Percentiles rank a stretch among this genome's conserved stretches.
phyloP scores from a whole-genome alignment of 2,888 invertebrate genomes.

The Axea sp. region DNA sequence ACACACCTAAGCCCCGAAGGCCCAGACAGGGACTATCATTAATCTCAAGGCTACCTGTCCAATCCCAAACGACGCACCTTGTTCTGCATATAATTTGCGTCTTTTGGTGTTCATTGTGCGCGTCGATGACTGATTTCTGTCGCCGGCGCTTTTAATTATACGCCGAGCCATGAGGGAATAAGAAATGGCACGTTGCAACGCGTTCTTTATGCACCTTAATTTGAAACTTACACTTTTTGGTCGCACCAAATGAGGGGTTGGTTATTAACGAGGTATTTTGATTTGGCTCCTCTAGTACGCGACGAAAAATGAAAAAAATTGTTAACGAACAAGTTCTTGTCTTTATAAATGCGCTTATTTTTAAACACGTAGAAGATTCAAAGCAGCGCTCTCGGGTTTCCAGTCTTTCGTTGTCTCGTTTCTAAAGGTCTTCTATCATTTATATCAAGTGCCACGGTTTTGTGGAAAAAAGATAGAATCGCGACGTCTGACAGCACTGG shows the following conservation, averaged over 20 bases:
- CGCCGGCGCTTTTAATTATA: slow-evolving; percentile 49
- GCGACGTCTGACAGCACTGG: too few relatives aligned
- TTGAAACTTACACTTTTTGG: slow-evolving; percentile 10
- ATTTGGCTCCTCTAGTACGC: too few relatives aligned
- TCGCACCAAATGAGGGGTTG: not conserved
- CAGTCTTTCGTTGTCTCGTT: too few relatives aligned
- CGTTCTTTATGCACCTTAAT: slow-evolving; percentile 40
- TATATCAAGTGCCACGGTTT: too few relatives aligned
- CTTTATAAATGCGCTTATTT: too few relatives aligned
- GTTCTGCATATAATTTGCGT: slow-evolving; percentile 59
- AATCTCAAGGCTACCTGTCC: slow-evolving; percentile 67
- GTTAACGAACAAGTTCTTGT: too few relatives aligned
- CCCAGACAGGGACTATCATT: slow-evolving; percentile 70
- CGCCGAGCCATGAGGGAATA: slow-evolving; percentile 23
- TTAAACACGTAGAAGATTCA: too few relatives aligned
- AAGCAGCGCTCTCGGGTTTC: too few relatives aligned
- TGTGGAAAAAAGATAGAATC: too few relatives aligned
- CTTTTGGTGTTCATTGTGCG: slow-evolving; percentile 48
- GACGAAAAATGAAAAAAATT: too few relatives aligned
- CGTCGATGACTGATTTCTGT: slow-evolving; percentile 60
- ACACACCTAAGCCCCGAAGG: slow-evolving; percentile 71
- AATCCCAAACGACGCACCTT: slow-evolving; percentile 58
- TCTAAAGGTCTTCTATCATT: too few relatives aligned
- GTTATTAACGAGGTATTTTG: slow-evolving; percentile 30
- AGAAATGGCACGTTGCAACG: slow-evolving; percentile 28